Evolutionary conservation across 2,888 invertebrate genomes (phyloP).

Genomic region (Chaetoderma sp.): DNA sequence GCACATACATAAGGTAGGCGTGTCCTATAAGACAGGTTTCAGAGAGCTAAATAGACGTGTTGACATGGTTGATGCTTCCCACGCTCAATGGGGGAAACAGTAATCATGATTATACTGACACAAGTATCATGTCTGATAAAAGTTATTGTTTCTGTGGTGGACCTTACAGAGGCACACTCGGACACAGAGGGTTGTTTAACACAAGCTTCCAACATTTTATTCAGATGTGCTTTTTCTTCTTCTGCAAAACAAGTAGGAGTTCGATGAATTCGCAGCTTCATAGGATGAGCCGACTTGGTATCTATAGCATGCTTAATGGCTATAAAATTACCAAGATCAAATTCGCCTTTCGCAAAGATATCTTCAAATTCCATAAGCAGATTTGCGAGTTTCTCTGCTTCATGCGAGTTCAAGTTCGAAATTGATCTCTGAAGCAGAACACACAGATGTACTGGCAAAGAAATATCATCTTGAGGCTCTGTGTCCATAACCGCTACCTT

Average conservation of each 20-base stretch:
- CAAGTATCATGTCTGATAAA: too few relatives aligned
- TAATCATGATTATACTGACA: too few relatives aligned
- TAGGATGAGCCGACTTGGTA: neutral
- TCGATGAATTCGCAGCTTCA: neutral
- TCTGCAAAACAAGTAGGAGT: neutral
- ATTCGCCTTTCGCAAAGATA: constrained; percentile 3
- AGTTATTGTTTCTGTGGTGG: too few relatives aligned
- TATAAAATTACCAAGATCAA: neutral
- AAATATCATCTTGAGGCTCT: neutral
- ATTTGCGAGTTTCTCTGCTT: neutral
- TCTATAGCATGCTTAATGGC: neutral
- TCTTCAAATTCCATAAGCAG: constrained; percentile 16
- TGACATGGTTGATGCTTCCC: too few relatives aligned
- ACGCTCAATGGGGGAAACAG: too few relatives aligned
- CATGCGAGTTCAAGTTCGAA: neutral
- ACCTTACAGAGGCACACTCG: neutral
- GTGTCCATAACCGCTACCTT: neutral
- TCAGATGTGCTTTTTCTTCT: neutral
- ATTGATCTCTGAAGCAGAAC: neutral
- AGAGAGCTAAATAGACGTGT: too few relatives aligned
- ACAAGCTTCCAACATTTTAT: neutral
- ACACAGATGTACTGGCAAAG: neutral
- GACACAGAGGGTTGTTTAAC: neutral
- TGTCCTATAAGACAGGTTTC: too few relatives aligned
- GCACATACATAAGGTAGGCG: too few relatives aligned